Base-by-base conservation (phyloP, 2,113 vertebrate genomes). In the Sceloporus tristichus region DNA sequence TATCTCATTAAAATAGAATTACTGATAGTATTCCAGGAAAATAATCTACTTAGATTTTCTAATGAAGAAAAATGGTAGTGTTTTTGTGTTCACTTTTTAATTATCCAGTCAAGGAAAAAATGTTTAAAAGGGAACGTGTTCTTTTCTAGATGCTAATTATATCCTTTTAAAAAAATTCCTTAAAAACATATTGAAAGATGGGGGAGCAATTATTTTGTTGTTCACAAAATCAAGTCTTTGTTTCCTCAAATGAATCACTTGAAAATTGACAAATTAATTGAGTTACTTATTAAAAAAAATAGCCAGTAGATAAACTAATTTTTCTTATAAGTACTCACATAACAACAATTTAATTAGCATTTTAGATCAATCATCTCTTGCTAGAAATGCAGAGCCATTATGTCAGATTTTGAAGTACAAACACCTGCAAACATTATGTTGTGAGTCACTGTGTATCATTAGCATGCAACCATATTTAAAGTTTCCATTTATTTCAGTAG, bases 231-330 rank as follows among this genome's bases (percentile, higher is more conserved):
- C 2, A 71, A 0, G 53, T 80, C 70, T 0, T 82, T 56, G 62
- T 29, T 81, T 38, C 10, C 62, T 0, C 77, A 40, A 76, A 87
- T 84, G n/a, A 79, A 21, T 65, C 1, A 85, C 38, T 66, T 66
- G 62, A 68, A 27, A 13, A 68, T 4, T 83, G 48, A 88, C 65
- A 21, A 90, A 82, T 70, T 83, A 62, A 25, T 56, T 16, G 21
- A n/a, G 65, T 87, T 66, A 87, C 81, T 73, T 87, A 88, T 48
- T 83, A 68, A 90, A 85, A 88, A 89, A 78, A 68, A 85, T 85
- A 73, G 10, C 42, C 42, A 48, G 77, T 16, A 4, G 18, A 10
- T 53, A 82, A 3, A 87, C 4, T 87, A 74, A 76, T 62, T 9
- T 75, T 90, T 75, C 9, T 83, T 81, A 84, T 48, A 19, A 79